Evolutionary conservation across 2,888 invertebrate species (phyloP), one percentile per base, ranked within the genome.

Genomic region (Acheta domesticus): DNA sequence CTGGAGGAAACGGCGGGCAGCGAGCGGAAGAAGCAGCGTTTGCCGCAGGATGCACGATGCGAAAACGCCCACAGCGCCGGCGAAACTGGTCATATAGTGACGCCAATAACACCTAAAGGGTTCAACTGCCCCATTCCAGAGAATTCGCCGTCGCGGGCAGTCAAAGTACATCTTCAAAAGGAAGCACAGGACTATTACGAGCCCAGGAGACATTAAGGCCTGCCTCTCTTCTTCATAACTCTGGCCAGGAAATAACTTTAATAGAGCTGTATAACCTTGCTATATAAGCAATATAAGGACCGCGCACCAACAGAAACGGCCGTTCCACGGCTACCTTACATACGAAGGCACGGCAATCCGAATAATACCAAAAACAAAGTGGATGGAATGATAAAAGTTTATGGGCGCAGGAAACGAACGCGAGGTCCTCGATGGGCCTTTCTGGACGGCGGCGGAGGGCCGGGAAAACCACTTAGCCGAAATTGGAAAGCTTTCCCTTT

Each of bases 291-390:
- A 62, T 62, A 62, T 62, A 62, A 62, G n/a, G 62, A 62, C n/a
- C 62, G 16, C 62, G 62, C n/a, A 62, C 62, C 62, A 62, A 62
- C 62, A 62, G 14, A 62, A 62, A 62, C 16, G 62, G 62, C n/a
- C 62, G n/a, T 62, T 19, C 62, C 16, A 16, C 62, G n/a, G n/a
- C 62, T 62, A 62, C n/a, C 62, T 14, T 62, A n/a, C 62, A 62
- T 62, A 19, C 62, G n/a, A 19, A n/a, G n/a, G 16, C 11, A 62
- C n/a, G 14, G n/a, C 62, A n/a, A 14, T 62, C 62, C n/a, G 62
- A 62, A 62, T 62, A 62, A 62, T 62, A 62, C 14, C 62, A n/a
- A 62, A 62, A 62, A 62, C 62, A n/a, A 62, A 62, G 62, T 62
- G 62, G n/a, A 62, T 62, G 16, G 62, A 62, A 62, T n/a, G 14